phyloP scores from a whole-genome alignment of 1,140 invertebrate genomes.

The Cydia amplana region DNA sequence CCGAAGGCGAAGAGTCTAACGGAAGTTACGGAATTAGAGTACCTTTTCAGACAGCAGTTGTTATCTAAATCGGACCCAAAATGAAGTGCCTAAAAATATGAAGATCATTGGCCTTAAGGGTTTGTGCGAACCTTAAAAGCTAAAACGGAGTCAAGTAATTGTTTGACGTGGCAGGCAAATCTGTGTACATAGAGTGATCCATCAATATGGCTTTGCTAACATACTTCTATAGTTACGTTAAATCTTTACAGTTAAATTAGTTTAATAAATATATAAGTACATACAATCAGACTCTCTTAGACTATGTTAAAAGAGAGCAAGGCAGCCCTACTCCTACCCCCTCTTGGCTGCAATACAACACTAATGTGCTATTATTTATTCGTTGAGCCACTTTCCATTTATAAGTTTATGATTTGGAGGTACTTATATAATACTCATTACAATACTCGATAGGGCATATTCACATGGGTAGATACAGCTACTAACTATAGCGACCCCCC shows the following conservation, averaged over 20 bases:
- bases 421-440: too few relatives aligned
- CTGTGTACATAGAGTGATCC: conserved; percentile 64
- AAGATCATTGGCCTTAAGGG: too few relatives aligned
- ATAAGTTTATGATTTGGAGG: not conserved
- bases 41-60: too few relatives aligned
- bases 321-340: conserved; percentile 39
- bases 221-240: too few relatives aligned
- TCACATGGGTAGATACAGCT: too few relatives aligned
- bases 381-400: conserved; percentile 1
- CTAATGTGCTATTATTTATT: conserved; percentile 56
- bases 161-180: conserved; percentile 65
- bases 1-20: too few relatives aligned
- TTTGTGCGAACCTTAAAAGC: conserved; percentile 54
- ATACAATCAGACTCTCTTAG: conserved; percentile 37
- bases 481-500: too few relatives aligned
- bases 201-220: conserved; percentile 25
- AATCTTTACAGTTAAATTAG: too few relatives aligned
- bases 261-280: not conserved
- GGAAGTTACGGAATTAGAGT: too few relatives aligned
- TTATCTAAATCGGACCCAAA: too few relatives aligned
- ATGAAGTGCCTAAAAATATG: too few relatives aligned
- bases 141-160: conserved; percentile 61
- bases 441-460: too few relatives aligned
- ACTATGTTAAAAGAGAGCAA: conserved; percentile 37
- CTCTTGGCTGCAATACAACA: conserved; percentile 61